Conservation (phyloP, 2,797 vertebrate genomes). For the Babyrousa celebensis region DNA sequence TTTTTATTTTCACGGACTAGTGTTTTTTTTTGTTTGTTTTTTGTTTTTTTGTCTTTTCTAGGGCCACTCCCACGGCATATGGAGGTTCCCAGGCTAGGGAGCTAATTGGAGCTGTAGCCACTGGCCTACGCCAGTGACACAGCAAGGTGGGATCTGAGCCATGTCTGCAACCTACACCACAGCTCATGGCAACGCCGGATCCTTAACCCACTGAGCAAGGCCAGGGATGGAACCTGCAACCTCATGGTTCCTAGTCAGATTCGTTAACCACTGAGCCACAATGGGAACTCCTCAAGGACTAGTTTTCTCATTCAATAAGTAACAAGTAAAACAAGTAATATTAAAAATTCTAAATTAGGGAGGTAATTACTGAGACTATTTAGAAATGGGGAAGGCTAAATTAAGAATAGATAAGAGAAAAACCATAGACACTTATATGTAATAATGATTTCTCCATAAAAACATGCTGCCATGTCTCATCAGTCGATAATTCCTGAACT, state of each 20-base stretch:
- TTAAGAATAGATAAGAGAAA: conserved; percentile 43
- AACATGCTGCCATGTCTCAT: neutral
- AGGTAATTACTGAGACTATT: conserved; percentile 44
- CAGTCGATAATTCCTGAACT: neutral
- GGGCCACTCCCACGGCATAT: no score
- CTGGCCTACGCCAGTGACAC: no score
- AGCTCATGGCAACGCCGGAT: no score
- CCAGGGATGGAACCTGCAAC: no score
- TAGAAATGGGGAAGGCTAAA: conserved; percentile 52
- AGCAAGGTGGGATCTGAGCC: no score
- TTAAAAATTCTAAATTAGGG: conserved; percentile 29
- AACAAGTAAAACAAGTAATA: conserved; percentile 19
- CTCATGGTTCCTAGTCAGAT: no score
- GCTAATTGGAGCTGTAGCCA: no score
- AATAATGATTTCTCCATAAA: conserved; percentile 31
- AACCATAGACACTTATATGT: neutral
- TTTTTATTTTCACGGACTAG: conserved; percentile 36
- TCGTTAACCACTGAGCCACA: no score
- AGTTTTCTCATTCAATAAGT: conserved; percentile 47
- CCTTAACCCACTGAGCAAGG: no score
- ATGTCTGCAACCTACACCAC: no score
- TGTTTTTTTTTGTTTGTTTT: neutral
- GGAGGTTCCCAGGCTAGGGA: no score
- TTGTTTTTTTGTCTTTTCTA: no score
- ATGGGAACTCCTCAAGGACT: neutral